Evolutionary conservation across 2,113 vertebrate species (phyloP), one percentile per base, ranked within the genome.

Genomic region (Platysteira castanea): DNA sequence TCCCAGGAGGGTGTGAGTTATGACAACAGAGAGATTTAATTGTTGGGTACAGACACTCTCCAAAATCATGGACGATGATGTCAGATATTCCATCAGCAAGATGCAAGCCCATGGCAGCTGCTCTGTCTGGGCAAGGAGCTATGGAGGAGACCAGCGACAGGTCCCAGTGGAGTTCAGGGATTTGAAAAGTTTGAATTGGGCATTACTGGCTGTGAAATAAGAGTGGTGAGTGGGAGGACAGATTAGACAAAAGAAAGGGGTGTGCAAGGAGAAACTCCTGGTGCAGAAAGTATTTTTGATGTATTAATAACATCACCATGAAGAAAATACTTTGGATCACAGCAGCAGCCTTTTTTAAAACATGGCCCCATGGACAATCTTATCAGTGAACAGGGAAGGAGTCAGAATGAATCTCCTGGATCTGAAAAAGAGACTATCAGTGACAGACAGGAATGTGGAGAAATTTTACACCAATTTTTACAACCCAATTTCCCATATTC

Each of bases 401-500:
- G 33, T 5, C 74, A 78, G 37, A 75, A 19, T 23, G 14, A 74
- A 19, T 4, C 21, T 77, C n/a, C 27, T 30, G 27, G 9, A 27
- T 63, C 20, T 31, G 44, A 65, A 23, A 22, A 15, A 24, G 24
- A 53, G 3, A 21, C 6, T 17, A 13, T 16, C 57, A 52, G 8
- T 7, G 6, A 33, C 1, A 64, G 20, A 27, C 47, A 69, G 11
- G 18, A 70, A 46, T 4, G 12, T n/a, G 53, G 26, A 52, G 22
- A 73, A 30, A 2, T 11, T 83, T 71, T 37, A 26, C 26, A 33
- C 5, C 27, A 15, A 3, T 20, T 64, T 75, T 83, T 76, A 10
- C 10, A 2, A 23, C 12, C 7, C 4, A 3, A 0, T 69, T 76
- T 80, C 19, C 23, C 3, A 3, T 35, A 44, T 60, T 73, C 9